phyloP scores from a whole-genome alignment of 2,797 vertebrate genomes.

The Protonibea diacanthus region DNA sequence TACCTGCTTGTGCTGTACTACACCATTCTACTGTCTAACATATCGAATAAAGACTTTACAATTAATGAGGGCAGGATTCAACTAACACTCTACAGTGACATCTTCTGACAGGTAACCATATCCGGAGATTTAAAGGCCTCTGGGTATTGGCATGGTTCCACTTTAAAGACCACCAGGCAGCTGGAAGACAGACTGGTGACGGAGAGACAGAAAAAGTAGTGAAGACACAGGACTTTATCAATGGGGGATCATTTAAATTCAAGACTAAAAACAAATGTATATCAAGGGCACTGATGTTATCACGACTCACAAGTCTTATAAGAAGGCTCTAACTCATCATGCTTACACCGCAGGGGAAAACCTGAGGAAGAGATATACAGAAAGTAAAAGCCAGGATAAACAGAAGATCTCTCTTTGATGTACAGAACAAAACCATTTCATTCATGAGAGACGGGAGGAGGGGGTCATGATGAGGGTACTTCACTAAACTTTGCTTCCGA shows the following conservation, averaged over 20 bases:
- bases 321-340: slow-evolving; percentile 23
- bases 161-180: slow-evolving; percentile 49
- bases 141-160: slow-evolving; percentile 10
- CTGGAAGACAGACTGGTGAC: slow-evolving; percentile 19
- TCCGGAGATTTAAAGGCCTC: slow-evolving; percentile 28
- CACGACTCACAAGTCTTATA: slow-evolving; percentile 22
- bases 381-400: slow-evolving; percentile 62
- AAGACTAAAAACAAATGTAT: slow-evolving; percentile 42
- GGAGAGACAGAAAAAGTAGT: slow-evolving; percentile 15
- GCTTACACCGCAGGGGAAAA: slow-evolving; percentile 33
- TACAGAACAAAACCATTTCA: slow-evolving; percentile 60
- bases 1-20: background rate
- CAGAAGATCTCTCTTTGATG: slow-evolving; percentile 67
- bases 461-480: slow-evolving; percentile 60
- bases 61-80: slow-evolving; percentile 36
- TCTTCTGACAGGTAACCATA: slow-evolving; percentile 31
- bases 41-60: slow-evolving; percentile 7
- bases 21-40: slow-evolving; percentile 12
- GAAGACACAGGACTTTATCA: slow-evolving; percentile 20
- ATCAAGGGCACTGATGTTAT: slow-evolving; percentile 45
- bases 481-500: slow-evolving; percentile 67
- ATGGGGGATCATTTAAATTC: slow-evolving; percentile 24
- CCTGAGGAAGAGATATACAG: slow-evolving; percentile 33
- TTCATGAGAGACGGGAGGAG: slow-evolving; percentile 54
- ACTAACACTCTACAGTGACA: slow-evolving; percentile 14